A percentile compares a stretch with the other conserved stretches of the same genome.
phyloP scores from a whole-genome alignment of 1,140 invertebrate genomes.

The Agrypnia vestita region DNA sequence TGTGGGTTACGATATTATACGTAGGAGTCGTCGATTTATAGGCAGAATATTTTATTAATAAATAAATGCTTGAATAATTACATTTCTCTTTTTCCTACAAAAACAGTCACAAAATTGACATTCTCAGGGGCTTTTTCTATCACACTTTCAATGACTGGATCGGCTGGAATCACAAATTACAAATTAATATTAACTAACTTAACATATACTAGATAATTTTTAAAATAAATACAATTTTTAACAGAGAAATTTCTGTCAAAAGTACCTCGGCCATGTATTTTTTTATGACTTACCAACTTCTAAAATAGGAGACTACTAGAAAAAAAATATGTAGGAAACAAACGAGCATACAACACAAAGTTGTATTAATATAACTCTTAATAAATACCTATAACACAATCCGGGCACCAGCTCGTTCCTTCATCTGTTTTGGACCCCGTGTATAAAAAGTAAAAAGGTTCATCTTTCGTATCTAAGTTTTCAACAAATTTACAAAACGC shows the following conservation, averaged over 20 bases:
- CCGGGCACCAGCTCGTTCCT: constrained; percentile 83
- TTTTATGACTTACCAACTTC: too few species aligned
- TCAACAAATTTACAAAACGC: constrained; percentile 53
- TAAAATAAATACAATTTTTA: too few species aligned
- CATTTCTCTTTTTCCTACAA: constrained; percentile 80
- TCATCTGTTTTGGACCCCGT: constrained; percentile 76
- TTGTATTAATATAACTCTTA: neutral
- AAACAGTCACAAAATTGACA: constrained; percentile 78
- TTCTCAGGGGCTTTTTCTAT: constrained; percentile 73
- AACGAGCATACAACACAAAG: too few species aligned
- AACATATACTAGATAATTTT: too few species aligned
- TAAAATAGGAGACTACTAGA: too few species aligned
- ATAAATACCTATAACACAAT: constrained; percentile 78
- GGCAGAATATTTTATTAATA: constrained; percentile 25
- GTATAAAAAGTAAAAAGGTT: constrained; percentile 76
- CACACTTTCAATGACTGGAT: constrained; percentile 77
- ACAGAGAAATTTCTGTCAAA: too few species aligned
- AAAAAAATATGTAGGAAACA: too few species aligned
- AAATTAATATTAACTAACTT: constrained; percentile 8
- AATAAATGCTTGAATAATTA: constrained; percentile 66
- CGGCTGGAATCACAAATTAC: constrained; percentile 65
- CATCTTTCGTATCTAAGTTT: constrained; percentile 49
- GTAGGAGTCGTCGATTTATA: too few species aligned
- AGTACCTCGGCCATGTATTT: too few species aligned
- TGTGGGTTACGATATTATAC: too few species aligned